Conservation (phyloP, 2,888 invertebrate species). For the Drosophila borborema region DNA sequence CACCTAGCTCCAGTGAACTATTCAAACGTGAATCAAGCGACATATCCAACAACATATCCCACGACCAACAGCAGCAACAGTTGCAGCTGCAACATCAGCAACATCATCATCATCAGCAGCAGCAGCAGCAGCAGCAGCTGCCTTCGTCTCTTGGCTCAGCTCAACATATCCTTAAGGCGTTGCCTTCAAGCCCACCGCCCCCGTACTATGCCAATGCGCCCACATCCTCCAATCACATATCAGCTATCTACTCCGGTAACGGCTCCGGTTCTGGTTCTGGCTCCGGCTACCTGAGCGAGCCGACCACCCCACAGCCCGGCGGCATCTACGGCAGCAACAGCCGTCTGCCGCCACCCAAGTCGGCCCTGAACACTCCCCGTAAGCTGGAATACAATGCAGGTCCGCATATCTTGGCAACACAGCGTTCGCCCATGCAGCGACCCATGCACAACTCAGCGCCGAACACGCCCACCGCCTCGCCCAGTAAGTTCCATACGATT, state of each 20-base stretch:
- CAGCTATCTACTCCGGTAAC: slow-evolving; percentile 27
- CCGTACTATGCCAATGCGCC: slow-evolving; percentile 57
- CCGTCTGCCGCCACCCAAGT: slow-evolving; percentile 76
- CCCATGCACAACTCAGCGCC: slow-evolving; percentile 69
- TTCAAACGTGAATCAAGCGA: slow-evolving; percentile 86
- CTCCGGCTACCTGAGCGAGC: slow-evolving; percentile 71
- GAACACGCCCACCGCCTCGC: slow-evolving; percentile 68
- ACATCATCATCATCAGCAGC: slow-evolving; percentile 38
- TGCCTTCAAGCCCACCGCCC: slow-evolving; percentile 51
- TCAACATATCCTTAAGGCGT: slow-evolving; percentile 75
- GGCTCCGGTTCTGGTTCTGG: slow-evolving; percentile 50
- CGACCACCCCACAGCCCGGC: slow-evolving; percentile 64
- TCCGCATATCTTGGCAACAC: slow-evolving; percentile 83
- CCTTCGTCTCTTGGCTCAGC: slow-evolving; percentile 17
- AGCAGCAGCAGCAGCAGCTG: slow-evolving; percentile 25
- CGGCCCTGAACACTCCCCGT: slow-evolving; percentile 85
- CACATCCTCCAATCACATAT: slow-evolving; percentile 45
- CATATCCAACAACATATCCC: slow-evolving; percentile 82
- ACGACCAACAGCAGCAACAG: slow-evolving; percentile 40
- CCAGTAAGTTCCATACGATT: slow-evolving; percentile 85
- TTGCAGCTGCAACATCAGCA: slow-evolving; percentile 43
- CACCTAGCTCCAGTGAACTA: slow-evolving; percentile 45
- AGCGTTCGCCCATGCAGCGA: slow-evolving; percentile 68
- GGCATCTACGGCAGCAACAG: slow-evolving; percentile 68
- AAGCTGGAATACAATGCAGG: slow-evolving; percentile 87